Base-by-base conservation (phyloP, 2,113 vertebrate species). In the Otocyon megalotis region DNA sequence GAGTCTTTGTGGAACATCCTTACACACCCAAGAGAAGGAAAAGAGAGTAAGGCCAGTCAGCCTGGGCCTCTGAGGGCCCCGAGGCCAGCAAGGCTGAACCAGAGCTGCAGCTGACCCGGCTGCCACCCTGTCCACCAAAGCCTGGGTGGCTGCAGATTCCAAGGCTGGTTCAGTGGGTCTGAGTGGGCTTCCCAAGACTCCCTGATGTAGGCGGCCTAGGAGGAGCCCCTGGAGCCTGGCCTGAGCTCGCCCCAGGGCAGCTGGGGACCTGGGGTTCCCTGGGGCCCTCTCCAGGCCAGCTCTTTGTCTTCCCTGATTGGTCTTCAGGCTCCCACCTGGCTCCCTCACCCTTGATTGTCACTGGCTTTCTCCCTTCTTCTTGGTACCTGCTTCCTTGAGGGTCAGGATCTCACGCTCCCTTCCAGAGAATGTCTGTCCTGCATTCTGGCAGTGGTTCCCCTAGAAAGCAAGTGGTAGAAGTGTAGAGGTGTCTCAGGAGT, bases 91-190 rank as follows among this genome's bases (percentile, higher is more conserved):
- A 43, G 43, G 54, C 7, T 5, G 26, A 88, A 37, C 4, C 48
- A 15, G 22, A 30, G 35, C 0, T 2, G 19, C 7, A 6, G 13
- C 37, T 0, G 11, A 35, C 88, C 14, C 1, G 2, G 63, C 35
- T 3, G 15, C 72, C 43, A 15, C 43, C 20, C 58, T 35, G 1
- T 24, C 37, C 10, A 2, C 60, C 1, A 1, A 24, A 22, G 56
- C 37, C 56, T 15, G 22, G 22, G 35, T 0, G 22, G 24, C 79
- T 82, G 79, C 3, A 32, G 54, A 37, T 10, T 26, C 54, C 24
- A 3, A 77, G 14, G 15, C 74, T 15, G 6, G 43, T 32, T 53
- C 48, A 13, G 2, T 28, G 37, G 20, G 58, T 63, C 26, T 19
- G 58, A 26, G 81, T 6, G 74, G 9, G 37, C 80, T 43, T 43